Evolutionary conservation across 2,888 invertebrate genomes (phyloP).

Genomic region (Hypsopygia costalis): DNA sequence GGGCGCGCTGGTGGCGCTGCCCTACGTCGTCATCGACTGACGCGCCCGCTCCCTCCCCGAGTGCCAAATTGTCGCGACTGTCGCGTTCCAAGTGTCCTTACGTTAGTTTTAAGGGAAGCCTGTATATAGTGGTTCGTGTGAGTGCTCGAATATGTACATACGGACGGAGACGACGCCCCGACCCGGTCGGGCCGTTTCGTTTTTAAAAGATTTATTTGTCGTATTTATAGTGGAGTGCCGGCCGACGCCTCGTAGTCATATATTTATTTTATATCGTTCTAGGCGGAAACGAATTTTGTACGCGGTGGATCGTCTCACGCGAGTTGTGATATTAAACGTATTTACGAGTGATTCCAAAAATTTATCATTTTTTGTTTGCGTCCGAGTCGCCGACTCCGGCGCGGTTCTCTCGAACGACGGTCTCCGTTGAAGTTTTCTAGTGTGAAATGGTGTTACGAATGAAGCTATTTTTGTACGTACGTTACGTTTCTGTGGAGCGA

Average conservation of each 20-base stretch:
- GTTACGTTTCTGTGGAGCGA: no score
- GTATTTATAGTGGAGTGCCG: constrained; percentile 29
- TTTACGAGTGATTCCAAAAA: constrained; percentile 8
- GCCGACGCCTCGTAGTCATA: constrained; percentile 37
- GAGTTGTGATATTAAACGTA: constrained; percentile 24
- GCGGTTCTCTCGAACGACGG: no score
- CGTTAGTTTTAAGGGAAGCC: constrained; percentile 52
- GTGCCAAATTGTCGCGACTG: constrained; percentile 35
- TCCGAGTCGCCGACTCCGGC: not conserved
- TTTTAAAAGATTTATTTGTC: constrained; percentile 25
- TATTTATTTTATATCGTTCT: constrained; percentile 41
- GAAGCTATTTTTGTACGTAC: not conserved
- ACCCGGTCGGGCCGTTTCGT: constrained; percentile 17
- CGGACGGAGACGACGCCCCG: constrained; percentile 16
- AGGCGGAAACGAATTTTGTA: constrained; percentile 26
- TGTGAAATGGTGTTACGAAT: no score
- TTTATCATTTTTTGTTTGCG: constrained; percentile 3
- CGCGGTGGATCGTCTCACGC: constrained; percentile 24
- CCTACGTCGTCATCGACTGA: constrained; percentile 98
- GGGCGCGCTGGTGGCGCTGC: constrained; percentile 94
- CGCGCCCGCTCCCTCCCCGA: constrained; percentile 22
- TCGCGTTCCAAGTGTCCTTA: constrained; percentile 72
- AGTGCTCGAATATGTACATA: constrained; percentile 53
- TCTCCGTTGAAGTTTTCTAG: not conserved
- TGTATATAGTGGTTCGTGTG: constrained; percentile 32